Conservation (phyloP, 2,888 invertebrate species). For the Empis livida region DNA sequence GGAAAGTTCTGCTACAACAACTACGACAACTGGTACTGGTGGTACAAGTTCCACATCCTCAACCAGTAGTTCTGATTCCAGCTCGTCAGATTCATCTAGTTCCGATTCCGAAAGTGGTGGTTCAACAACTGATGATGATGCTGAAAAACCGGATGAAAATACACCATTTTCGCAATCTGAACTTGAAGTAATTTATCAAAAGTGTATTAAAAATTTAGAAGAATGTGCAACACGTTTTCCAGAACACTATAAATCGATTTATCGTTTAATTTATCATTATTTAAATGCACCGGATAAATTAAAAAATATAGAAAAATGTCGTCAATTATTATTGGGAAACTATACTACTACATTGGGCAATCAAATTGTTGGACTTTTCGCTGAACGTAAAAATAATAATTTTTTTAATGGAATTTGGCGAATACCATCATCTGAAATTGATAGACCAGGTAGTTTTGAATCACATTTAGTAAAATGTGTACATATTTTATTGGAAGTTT, state of each 20-base stretch:
- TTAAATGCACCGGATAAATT: constrained; percentile 54
- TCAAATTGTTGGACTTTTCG: constrained; percentile 68
- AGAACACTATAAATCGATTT: constrained; percentile 86
- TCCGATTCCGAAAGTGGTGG: constrained; percentile 39
- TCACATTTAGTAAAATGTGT: constrained; percentile 83
- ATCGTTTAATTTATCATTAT: constrained; percentile 73
- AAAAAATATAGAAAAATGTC: constrained; percentile 54
- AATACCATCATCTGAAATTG: constrained; percentile 79
- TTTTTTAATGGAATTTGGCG: constrained; percentile 92
- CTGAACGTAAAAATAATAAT: constrained; percentile 70
- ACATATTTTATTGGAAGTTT: constrained; percentile 64
- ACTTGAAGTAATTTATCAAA: constrained; percentile 43
- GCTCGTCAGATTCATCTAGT: constrained; percentile 38
- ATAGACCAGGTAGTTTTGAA: constrained; percentile 82
- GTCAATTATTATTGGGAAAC: constrained; percentile 55
- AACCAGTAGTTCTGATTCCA: constrained; percentile 34
- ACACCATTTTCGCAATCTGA: constrained; percentile 17
- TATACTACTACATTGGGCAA: constrained; percentile 53
- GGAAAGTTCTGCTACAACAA: constrained; percentile 35
- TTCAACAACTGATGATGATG: constrained; percentile 15
- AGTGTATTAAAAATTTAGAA: constrained; percentile 65
- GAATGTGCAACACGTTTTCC: constrained; percentile 76
- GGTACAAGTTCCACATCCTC: constrained; percentile 30
- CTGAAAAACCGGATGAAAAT: constrained; percentile 17
- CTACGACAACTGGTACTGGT: constrained; percentile 28